Conservation (phyloP, 2,797 vertebrate species). For the Brachyrhaphis roseni region DNA sequence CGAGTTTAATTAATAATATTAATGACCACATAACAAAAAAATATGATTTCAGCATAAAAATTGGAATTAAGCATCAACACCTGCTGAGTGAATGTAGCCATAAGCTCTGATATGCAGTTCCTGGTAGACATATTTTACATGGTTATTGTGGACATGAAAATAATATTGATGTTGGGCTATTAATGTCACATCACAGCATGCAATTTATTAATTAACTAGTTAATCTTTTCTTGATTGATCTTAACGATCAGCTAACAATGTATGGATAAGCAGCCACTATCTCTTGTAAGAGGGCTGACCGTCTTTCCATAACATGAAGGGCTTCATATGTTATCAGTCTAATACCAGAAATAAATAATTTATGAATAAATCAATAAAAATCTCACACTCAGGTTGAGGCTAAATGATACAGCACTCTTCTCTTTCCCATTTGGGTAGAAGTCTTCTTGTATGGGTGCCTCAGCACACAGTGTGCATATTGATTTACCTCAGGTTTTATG, state of each 20-base stretch:
- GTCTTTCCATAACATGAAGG: no score
- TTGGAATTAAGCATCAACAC: no score
- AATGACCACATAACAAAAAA: no score
- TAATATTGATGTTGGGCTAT: not conserved
- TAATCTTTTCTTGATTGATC: no score
- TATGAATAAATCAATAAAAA: not conserved
- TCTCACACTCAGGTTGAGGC: not conserved
- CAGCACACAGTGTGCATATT: not conserved
- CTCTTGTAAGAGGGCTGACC: no score
- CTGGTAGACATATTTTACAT: not conserved
- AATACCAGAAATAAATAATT: not conserved
- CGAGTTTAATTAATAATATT: no score
- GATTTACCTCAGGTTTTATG: slow-evolving; percentile 1
- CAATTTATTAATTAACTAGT: not conserved
- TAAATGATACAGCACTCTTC: not conserved
- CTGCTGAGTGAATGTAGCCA: no score
- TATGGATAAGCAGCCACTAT: no score
- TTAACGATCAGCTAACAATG: no score
- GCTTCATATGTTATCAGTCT: not conserved
- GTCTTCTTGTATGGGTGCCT: not conserved
- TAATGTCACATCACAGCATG: not conserved
- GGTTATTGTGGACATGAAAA: not conserved
- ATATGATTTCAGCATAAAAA: no score
- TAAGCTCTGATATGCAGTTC: not conserved
- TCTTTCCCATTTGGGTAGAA: not conserved